Conservation (phyloP, 1,140 invertebrate species). For the Drosophila virilis region DNA sequence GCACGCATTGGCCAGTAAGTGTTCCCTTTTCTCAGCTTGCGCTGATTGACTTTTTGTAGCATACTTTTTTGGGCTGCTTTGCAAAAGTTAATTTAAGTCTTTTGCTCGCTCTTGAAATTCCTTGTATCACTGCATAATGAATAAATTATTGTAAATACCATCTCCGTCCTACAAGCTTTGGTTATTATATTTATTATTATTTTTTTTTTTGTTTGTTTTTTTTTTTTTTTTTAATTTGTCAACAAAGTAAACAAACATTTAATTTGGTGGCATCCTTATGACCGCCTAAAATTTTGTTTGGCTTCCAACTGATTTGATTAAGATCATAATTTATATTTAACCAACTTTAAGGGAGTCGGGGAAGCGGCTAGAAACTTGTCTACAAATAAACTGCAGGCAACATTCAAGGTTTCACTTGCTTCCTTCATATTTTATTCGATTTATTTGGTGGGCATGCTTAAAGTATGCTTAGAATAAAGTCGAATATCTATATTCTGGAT, state of each 20-base stretch:
- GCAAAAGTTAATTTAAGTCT: background rate
- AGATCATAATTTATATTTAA: background rate
- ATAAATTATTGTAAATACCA: too few relatives aligned
- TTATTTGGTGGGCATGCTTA: too few relatives aligned
- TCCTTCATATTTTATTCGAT: background rate
- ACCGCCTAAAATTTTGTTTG: too few relatives aligned
- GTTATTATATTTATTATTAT: too few relatives aligned
- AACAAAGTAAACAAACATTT: too few relatives aligned
- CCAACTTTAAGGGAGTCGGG: background rate
- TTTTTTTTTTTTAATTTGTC: background rate
- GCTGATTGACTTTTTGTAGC: conserved; percentile 42
- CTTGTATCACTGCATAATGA: too few relatives aligned
- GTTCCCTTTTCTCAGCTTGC: background rate
- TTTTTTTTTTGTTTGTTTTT: background rate
- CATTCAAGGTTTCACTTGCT: background rate
- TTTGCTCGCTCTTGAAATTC: too few relatives aligned
- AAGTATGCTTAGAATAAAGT: too few relatives aligned
- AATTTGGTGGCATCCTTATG: background rate
- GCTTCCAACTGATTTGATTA: too few relatives aligned
- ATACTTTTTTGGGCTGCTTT: conserved; percentile 48
- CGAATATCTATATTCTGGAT: too few relatives aligned
- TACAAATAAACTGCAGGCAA: background rate
- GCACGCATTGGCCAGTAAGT: background rate
- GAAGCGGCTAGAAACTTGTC: background rate
- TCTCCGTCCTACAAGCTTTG: too few relatives aligned